Evolutionary conservation across 2,113 vertebrate species (phyloP).

Genomic region (Trichomycterus rosablanca): DNA sequence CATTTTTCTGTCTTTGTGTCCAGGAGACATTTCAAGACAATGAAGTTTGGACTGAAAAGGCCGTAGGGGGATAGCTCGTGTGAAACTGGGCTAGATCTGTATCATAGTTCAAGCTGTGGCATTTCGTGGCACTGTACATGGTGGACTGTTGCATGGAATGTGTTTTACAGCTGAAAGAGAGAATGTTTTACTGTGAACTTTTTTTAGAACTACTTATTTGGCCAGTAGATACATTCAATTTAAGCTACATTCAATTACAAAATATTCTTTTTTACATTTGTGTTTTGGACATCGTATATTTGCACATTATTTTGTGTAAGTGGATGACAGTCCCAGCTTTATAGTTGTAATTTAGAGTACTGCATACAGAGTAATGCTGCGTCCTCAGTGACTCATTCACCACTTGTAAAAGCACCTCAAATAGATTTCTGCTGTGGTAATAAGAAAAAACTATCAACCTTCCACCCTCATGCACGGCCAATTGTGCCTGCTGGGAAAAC

Average conservation of each 20-base stretch:
- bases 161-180: too few species aligned
- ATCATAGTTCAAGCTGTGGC: slow-evolving; percentile 39
- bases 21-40: slow-evolving; percentile 47
- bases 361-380: too few species aligned
- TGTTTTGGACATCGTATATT: not conserved
- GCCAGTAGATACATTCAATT: not conserved
- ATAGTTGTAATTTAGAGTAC: too few species aligned
- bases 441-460: too few species aligned
- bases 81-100: slow-evolving; percentile 42
- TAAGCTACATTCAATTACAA: not conserved
- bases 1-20: slow-evolving; percentile 36
- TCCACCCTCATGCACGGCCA: too few species aligned
- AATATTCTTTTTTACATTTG: not conserved
- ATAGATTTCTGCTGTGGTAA: too few species aligned
- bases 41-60: slow-evolving; percentile 32
- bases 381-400: too few species aligned
- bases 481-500: too few species aligned
- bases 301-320: not conserved
- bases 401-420: too few species aligned
- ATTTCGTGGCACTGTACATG: slow-evolving; percentile 34
- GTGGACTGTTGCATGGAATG: slow-evolving; percentile 38
- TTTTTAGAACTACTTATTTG: slow-evolving; percentile 14
- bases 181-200: slow-evolving; percentile 23
- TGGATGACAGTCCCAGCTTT: too few species aligned
- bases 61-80: slow-evolving; percentile 10